Evolutionary conservation across 1,140 invertebrate species (phyloP).

Genomic region (Papilio dardanus): DNA sequence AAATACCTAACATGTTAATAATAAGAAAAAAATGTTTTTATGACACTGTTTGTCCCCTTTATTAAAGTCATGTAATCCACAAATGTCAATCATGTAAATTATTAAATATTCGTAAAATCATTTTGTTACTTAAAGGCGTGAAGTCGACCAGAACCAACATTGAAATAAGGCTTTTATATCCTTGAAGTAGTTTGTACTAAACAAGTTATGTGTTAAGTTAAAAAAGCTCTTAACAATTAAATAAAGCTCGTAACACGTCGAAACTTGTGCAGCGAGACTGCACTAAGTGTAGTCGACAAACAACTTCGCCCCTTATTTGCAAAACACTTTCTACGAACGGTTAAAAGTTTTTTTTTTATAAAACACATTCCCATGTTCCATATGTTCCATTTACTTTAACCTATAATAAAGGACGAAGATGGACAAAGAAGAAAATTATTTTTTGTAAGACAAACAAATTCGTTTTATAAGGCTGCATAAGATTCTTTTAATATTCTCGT

Average conservation of each 20-base stretch:
- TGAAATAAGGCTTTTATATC: neutral
- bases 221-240: conserved; percentile 19
- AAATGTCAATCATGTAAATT: too few relatives aligned
- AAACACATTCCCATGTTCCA: conserved; percentile 8
- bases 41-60: too few relatives aligned
- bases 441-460: too few relatives aligned
- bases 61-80: too few relatives aligned
- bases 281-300: conserved; percentile 9
- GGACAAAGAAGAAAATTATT: too few relatives aligned
- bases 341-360: conserved; percentile 8
- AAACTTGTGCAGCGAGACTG: conserved; percentile 20
- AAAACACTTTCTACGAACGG: conserved; percentile 12
- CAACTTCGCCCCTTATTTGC: conserved; percentile 4
- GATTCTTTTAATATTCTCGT: too few relatives aligned
- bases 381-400: too few relatives aligned
- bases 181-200: neutral
- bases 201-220: conserved; percentile 13
- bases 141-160: neutral
- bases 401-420: too few relatives aligned
- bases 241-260: conserved; percentile 7
- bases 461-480: too few relatives aligned
- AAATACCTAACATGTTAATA: neutral
- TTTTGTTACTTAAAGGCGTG: neutral
- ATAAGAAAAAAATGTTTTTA: too few relatives aligned
- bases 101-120: too few relatives aligned